These are phyloP conservation scores for Phrynocephalus forsythii DNA, from an alignment of 2,797 vertebrate genomes.

Conservation along the genomic window DNA sequence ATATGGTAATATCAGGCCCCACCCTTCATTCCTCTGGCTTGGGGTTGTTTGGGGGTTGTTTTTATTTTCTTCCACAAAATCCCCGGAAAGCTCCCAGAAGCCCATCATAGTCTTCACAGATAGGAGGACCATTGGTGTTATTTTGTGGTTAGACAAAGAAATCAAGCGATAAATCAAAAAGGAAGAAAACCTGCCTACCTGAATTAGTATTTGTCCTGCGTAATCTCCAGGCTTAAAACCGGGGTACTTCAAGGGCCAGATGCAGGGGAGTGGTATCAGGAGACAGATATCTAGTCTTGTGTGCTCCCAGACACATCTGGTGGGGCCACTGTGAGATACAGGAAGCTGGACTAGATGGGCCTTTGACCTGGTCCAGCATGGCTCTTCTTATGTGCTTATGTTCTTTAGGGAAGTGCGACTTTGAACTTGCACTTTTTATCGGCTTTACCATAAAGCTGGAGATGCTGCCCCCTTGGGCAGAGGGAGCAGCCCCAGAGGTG, in stretches of 20 bases:
- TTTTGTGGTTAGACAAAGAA: not conserved
- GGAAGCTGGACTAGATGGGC: no score
- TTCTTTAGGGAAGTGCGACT: not conserved
- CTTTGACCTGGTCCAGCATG: no score
- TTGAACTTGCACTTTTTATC: not conserved
- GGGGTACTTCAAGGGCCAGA: no score
- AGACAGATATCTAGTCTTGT: no score
- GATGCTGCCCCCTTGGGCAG: not conserved
- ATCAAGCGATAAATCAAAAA: not conserved
- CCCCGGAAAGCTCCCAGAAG: not conserved
- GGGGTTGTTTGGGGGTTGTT: not conserved
- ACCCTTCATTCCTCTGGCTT: not conserved
- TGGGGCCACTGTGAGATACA: no score
- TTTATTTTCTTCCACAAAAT: slow-evolving; percentile 14
- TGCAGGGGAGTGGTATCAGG: no score
- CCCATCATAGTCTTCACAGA: not conserved
- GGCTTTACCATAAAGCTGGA: not conserved
- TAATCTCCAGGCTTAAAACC: no score
- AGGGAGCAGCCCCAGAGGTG: no score
- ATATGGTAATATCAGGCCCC: slow-evolving; percentile 27
- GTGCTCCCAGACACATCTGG: no score
- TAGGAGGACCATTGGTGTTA: not conserved
- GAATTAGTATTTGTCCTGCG: not conserved
- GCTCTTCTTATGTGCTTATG: no score
- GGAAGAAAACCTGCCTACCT: not conserved